phyloP scores from a whole-genome alignment of 1,140 invertebrate species.

The Trypoxylus dichotomus region DNA sequence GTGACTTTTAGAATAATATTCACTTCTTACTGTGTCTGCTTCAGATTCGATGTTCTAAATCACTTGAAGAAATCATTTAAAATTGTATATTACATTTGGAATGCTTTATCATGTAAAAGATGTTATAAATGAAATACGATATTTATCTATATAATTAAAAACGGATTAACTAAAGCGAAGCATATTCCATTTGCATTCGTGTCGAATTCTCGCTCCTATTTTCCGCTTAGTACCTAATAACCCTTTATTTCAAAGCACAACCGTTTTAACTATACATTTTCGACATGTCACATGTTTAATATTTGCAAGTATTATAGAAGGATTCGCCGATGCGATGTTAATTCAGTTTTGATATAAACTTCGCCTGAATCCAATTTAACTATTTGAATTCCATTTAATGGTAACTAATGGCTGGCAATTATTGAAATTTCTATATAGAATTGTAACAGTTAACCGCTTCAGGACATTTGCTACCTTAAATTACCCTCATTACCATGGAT shows the following conservation, averaged over 20 bases:
- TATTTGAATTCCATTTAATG: background rate
- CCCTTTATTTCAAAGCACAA: background rate
- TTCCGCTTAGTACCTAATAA: too few species aligned
- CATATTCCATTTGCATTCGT: too few species aligned
- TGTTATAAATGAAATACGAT: too few species aligned
- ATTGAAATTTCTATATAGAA: background rate
- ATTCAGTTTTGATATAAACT: background rate
- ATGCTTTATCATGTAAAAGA: too few species aligned
- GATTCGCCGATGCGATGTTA: background rate
- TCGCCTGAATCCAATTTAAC: background rate
- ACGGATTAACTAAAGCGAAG: too few species aligned
- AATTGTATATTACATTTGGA: too few species aligned
- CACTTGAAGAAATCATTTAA: too few species aligned
- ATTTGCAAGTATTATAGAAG: background rate
- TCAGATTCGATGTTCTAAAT: too few species aligned
- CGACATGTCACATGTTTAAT: background rate
- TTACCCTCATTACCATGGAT: background rate
- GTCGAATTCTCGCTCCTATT: too few species aligned
- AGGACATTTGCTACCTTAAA: background rate
- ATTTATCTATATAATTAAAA: too few species aligned
- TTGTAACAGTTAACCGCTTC: background rate
- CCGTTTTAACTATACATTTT: background rate
- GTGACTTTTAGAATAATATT: too few species aligned
- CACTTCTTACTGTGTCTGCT: too few species aligned
- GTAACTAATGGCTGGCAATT: background rate